These are phyloP conservation scores for Pachycephus smyrnensis DNA, from an alignment of 2,888 invertebrate genomes.

Conservation along the genomic window DNA sequence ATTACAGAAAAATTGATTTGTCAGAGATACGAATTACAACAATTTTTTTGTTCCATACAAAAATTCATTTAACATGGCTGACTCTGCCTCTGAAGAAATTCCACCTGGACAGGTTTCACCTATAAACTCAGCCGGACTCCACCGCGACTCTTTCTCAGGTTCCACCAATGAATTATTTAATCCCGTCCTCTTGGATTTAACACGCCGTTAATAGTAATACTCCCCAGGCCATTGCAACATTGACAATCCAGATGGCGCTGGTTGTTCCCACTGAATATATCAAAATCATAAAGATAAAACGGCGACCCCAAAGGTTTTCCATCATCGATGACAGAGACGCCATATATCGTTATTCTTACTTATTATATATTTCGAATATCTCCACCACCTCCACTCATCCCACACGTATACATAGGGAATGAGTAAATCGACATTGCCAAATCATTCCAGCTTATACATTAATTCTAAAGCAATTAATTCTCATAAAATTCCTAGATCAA, in stretches of 20 bases:
- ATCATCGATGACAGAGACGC: background rate
- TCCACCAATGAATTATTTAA: slow-evolving; percentile 3
- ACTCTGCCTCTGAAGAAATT: slow-evolving; percentile 9
- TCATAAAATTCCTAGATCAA: background rate
- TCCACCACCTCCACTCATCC: background rate
- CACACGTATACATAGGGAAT: background rate
- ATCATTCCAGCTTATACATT: background rate
- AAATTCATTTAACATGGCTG: background rate
- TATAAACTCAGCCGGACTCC: background rate
- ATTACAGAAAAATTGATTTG: background rate
- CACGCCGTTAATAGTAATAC: background rate
- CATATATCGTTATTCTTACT: background rate
- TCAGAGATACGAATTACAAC: background rate
- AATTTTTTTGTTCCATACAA: background rate
- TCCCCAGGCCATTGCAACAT: background rate
- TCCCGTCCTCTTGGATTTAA: background rate
- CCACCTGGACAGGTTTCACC: background rate
- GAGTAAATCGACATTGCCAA: background rate
- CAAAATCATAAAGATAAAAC: background rate
- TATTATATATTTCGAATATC: background rate
- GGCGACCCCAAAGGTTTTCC: background rate
- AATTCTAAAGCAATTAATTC: background rate
- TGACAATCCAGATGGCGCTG: background rate
- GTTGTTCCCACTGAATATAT: background rate
- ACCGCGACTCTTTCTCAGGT: background rate